Base-by-base conservation (phyloP, 2,797 vertebrate species). In the Lepus townsendii region DNA sequence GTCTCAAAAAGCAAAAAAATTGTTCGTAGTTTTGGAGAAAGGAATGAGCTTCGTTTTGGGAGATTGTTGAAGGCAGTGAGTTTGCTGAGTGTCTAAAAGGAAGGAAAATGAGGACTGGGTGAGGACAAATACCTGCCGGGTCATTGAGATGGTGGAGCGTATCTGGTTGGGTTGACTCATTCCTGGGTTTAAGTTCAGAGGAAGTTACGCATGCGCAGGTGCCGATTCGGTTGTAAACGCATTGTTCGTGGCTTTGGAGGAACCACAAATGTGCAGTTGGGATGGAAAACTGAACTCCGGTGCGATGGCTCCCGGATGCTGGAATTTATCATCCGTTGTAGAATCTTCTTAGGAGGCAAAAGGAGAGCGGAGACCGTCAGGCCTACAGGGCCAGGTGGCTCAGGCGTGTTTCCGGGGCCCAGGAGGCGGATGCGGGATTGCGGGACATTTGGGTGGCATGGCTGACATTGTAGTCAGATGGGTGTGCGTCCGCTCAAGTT, bases 31-130 rank as follows among this genome's bases (percentile, higher is more conserved):
- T 87, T 80, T 93, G 73, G 52, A 75, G 26, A 89, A 20, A 57
- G n/a, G 76, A 88, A 76, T 77, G 42, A 89, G 26, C 71, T 71
- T 19, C 14, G 22, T 68, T 88, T 75, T 22, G 65, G 22, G 69
- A 91, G 7, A 30, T 78, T 27, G 11, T 91, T 79, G 78, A 92
- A 89, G 86, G 47, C 62, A 35, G 0, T 83, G 38, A 84, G 7
- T 71, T 75, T 24, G 12, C 60, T 86, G 20, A 63, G 5, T 66
- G 2, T 89, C 20, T 78, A 52, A 62, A 75, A 77, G 26, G 17
- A 63, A 94, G 38, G 32, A 89, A 90, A 83, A 79, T 24, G 24
- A 71, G 93, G 82, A 42, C 66, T 84, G 57, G 20, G 9, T 73
- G 71, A 80, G 32, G 47, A 68, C 50, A 77, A 76, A 84, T 83